These are phyloP conservation scores for Hypomecis punctinalis DNA, from an alignment of 2,888 invertebrate genomes.

Conservation along the genomic window DNA sequence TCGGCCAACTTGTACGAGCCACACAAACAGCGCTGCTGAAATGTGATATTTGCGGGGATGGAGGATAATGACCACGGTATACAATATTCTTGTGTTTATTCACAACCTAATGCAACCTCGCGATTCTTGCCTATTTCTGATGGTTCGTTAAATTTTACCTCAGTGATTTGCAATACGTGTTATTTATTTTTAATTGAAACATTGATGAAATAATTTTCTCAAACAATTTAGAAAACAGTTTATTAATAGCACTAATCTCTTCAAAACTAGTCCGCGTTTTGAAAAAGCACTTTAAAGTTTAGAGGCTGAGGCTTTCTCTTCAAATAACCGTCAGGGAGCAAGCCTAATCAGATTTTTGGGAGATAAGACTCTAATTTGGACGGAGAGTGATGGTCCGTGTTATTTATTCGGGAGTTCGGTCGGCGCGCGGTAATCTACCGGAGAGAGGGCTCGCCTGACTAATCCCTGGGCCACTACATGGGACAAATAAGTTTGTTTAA, in stretches of 20 bases:
- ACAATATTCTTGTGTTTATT: slow-evolving; percentile 30
- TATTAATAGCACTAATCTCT: slow-evolving; percentile 5
- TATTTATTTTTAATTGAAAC: neutral
- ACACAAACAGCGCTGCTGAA: slow-evolving; percentile 58
- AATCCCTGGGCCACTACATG: slow-evolving; percentile 71
- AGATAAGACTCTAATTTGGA: slow-evolving; percentile 50
- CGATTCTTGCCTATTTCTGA: slow-evolving; percentile 1
- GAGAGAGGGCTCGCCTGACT: slow-evolving; percentile 57
- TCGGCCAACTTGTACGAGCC: slow-evolving; percentile 56
- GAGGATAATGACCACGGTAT: slow-evolving; percentile 37
- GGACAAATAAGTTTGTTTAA: slow-evolving; percentile 77
- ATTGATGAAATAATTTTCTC: neutral
- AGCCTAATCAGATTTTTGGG: slow-evolving; percentile 46
- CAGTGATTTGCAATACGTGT: neutral
- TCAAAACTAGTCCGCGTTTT: slow-evolving; percentile 14
- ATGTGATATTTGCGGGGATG: slow-evolving; percentile 45
- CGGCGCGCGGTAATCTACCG: slow-evolving; percentile 56
- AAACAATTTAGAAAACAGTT: slow-evolving; percentile 1
- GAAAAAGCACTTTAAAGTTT: slow-evolving; percentile 40
- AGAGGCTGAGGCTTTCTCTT: slow-evolving; percentile 22
- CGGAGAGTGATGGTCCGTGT: slow-evolving; percentile 52
- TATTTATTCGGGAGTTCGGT: slow-evolving; percentile 54
- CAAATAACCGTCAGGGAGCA: slow-evolving; percentile 40
- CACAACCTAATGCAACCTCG: slow-evolving; percentile 14
- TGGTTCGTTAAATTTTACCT: neutral